Percentiles rank a stretch among this genome's conserved stretches.
Conservation (phyloP, 2,888 invertebrate species). For the Mamestra brassicae region DNA sequence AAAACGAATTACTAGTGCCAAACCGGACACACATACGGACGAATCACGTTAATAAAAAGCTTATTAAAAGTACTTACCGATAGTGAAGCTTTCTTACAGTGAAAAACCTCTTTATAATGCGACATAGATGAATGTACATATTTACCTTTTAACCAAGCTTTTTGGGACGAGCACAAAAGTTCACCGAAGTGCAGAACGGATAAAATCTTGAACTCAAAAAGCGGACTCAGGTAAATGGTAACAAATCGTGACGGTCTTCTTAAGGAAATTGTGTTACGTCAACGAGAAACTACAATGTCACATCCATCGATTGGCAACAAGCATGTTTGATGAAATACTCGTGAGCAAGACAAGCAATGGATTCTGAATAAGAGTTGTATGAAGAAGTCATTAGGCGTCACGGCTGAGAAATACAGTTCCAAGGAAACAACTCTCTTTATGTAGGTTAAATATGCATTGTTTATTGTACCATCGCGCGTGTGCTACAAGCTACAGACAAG, state of each 20-base stretch:
- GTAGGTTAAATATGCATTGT: constrained; percentile 46
- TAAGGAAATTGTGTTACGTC: constrained; percentile 16
- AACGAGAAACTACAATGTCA: background rate
- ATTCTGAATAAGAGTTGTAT: constrained; percentile 11
- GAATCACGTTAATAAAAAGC: too few species aligned
- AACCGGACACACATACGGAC: too few species aligned
- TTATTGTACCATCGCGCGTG: constrained; percentile 9
- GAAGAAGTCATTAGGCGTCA: constrained; percentile 16
- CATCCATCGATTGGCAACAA: background rate
- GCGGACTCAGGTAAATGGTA: background rate
- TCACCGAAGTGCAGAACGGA: background rate
- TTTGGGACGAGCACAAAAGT: constrained; percentile 1
- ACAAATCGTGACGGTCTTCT: constrained; percentile 27
- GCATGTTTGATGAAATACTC: background rate
- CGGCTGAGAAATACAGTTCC: constrained; percentile 11
- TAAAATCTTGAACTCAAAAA: constrained; percentile 13
- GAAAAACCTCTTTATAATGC: background rate
- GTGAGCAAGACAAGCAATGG: constrained; percentile 4
- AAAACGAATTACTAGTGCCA: too few species aligned
- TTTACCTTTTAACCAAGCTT: background rate
- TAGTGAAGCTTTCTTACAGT: too few species aligned
- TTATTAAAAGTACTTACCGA: too few species aligned
- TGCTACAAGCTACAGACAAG: background rate
- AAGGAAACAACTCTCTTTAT: constrained; percentile 14
- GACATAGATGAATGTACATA: background rate